A percentile compares a stretch with the other conserved stretches of the same genome.
Evolutionary conservation across 2,113 vertebrate genomes (phyloP).

Genomic region (Scytalopus superciliaris): DNA sequence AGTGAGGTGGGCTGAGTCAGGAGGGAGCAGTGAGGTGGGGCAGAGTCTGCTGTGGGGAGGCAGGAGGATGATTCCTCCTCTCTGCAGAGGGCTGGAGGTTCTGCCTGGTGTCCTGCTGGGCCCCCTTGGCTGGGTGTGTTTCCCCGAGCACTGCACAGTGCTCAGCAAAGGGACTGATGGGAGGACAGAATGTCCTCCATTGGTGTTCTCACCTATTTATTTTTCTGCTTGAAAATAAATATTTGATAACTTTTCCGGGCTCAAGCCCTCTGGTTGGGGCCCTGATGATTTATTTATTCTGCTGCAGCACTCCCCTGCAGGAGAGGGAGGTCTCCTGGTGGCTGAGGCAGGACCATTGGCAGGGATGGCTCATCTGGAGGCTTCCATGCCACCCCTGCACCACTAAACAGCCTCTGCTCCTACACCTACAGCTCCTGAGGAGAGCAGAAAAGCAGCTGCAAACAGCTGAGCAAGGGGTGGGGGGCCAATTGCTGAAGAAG

Average conservation of each 20-base stretch:
- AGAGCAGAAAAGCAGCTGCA: background rate
- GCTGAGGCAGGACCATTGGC: background rate
- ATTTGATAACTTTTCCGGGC: slow-evolving; percentile 35
- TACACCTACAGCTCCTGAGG: background rate
- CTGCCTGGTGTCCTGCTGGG: background rate
- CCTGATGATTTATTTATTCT: slow-evolving; percentile 31
- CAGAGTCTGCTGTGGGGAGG: background rate
- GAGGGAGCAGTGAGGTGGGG: background rate
- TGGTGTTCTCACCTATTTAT: background rate
- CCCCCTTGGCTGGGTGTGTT: background rate
- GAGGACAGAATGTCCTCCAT: background rate
- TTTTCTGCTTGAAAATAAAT: slow-evolving; percentile 24
- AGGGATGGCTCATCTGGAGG: background rate
- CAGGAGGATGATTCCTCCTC: background rate
- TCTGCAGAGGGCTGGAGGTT: background rate
- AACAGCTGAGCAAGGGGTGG: background rate
- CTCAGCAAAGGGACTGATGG: background rate
- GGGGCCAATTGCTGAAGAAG: background rate
- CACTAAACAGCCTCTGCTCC: background rate
- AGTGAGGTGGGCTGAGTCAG: background rate
- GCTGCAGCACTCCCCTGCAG: background rate
- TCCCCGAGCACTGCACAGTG: background rate
- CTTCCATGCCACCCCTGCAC: background rate
- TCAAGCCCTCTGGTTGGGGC: background rate
- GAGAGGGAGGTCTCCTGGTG: background rate